A percentile compares a stretch with the other conserved stretches of the same genome.
Evolutionary conservation across 1,140 invertebrate genomes (phyloP).

Genomic region (Notospermus geniculatus): DNA sequence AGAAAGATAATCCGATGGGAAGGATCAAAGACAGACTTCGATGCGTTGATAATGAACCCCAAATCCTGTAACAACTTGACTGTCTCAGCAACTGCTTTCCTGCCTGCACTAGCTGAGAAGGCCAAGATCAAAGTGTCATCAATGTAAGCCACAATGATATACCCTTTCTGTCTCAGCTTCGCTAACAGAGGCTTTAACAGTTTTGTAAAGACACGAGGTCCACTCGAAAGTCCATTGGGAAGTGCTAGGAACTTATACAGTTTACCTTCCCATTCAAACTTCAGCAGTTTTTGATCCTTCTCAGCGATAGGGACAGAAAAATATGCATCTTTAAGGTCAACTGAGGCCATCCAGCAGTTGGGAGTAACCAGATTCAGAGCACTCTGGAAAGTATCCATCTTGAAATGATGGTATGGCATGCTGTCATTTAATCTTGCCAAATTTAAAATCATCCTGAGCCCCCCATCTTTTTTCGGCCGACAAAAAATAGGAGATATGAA

Average conservation of each 20-base stretch:
- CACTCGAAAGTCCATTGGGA: constrained; percentile 22
- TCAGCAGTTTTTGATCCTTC: constrained; percentile 18
- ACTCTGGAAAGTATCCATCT: constrained; percentile 30
- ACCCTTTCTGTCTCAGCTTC: constrained; percentile 3
- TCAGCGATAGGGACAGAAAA: constrained; percentile 18
- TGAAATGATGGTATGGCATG: constrained; percentile 31
- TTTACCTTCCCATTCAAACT: constrained; percentile 21
- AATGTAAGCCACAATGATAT: constrained; percentile 3
- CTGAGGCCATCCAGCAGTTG: constrained; percentile 28
- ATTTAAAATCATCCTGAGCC: constrained; percentile 27
- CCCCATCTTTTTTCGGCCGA: constrained; percentile 24
- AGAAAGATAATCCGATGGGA: constrained; percentile 19
- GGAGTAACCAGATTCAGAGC: constrained; percentile 21
- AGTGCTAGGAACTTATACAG: constrained; percentile 24
- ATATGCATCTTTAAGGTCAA: constrained; percentile 29
- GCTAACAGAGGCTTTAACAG: constrained; percentile 19
- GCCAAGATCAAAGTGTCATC: too few species aligned
- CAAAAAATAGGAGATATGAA: constrained; percentile 29
- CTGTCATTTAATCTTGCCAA: constrained; percentile 26
- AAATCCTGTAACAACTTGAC: constrained; percentile 8
- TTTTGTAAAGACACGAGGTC: constrained; percentile 20
- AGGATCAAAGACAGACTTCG: constrained; percentile 28
- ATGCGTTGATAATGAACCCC: constrained; percentile 23
- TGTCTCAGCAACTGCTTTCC: constrained; percentile 19
- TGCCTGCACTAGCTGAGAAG: background rate